These are phyloP conservation scores for Drosophila subsilvestris DNA, from an alignment of 2,888 invertebrate species.

Conservation along the genomic window DNA sequence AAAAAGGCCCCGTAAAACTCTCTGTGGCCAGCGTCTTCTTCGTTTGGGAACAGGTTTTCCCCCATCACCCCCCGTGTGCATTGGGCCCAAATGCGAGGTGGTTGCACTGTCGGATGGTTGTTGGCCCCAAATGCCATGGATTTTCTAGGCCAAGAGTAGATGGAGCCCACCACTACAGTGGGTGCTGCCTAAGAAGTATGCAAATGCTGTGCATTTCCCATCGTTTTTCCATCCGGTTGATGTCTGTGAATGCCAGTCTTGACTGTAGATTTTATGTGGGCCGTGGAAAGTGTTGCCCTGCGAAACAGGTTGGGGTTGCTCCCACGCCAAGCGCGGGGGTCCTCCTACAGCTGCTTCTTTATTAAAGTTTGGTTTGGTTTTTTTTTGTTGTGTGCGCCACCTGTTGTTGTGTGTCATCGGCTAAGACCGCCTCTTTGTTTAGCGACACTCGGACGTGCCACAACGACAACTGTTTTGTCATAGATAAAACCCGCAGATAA, in stretches of 20 bases:
- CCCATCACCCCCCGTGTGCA: conserved; percentile 10
- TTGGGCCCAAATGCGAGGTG: not conserved
- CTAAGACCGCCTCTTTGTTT: conserved; percentile 18
- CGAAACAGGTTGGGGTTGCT: conserved; percentile 36
- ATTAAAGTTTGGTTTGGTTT: not conserved
- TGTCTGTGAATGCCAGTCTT: not conserved
- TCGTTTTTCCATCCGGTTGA: not conserved
- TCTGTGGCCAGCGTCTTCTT: conserved; percentile 14
- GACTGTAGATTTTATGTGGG: conserved; percentile 13
- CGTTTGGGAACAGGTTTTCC: conserved; percentile 55
- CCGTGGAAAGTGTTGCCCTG: conserved; percentile 33
- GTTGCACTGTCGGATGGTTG: conserved; percentile 11
- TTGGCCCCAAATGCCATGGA: conserved; percentile 29
- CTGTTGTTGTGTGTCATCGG: conserved; percentile 67
- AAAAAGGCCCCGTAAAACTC: conserved; percentile 8
- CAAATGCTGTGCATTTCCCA: not conserved
- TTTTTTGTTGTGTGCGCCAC: conserved; percentile 45
- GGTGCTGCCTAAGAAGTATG: conserved; percentile 10
- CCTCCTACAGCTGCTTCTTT: conserved; percentile 5
- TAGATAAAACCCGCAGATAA: conserved; percentile 63
- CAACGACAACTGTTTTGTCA: conserved; percentile 17
- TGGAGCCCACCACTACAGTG: conserved; percentile 5
- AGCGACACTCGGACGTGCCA: conserved; percentile 2
- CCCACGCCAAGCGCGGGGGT: conserved; percentile 37
- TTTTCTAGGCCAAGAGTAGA: conserved; percentile 33